Evolutionary conservation across 2,888 invertebrate genomes (phyloP).

Genomic region (Incurvaria masculella): DNA sequence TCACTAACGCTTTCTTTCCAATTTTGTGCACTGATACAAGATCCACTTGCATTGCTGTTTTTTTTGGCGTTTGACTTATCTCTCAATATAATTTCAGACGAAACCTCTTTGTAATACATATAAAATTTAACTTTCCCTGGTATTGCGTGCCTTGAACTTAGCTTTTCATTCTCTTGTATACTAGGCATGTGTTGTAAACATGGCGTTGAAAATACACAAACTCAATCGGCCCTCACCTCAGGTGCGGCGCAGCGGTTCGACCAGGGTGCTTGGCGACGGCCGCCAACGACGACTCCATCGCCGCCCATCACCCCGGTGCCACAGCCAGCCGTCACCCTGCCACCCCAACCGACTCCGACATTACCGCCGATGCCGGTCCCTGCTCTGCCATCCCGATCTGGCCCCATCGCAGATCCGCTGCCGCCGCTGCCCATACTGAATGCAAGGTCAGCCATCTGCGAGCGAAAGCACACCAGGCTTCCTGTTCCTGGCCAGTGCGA

Average conservation of each 20-base stretch:
- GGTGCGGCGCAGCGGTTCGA: not conserved
- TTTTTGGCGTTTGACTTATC: no score
- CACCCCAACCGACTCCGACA: not conserved
- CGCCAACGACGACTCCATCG: not conserved
- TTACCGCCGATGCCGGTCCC: not conserved
- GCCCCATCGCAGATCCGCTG: not conserved
- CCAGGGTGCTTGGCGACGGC: not conserved
- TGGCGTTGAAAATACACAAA: not conserved
- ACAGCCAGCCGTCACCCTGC: not conserved
- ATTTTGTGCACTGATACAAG: no score
- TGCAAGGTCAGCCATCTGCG: conserved; percentile 10
- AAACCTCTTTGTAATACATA: not conserved
- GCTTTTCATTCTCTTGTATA: not conserved
- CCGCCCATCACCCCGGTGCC: not conserved
- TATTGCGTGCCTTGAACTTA: not conserved
- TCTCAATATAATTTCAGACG: no score
- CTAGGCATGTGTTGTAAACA: not conserved
- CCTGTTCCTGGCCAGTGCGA: conserved; percentile 63
- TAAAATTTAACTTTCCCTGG: not conserved
- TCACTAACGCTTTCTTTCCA: no score
- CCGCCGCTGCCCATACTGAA: no score
- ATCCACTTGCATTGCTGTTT: no score
- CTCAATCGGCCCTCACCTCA: not conserved
- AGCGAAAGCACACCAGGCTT: conserved; percentile 51
- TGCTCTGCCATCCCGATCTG: not conserved